phyloP scores from a whole-genome alignment of 2,797 vertebrate genomes.

The Acrossocheilus fasciatus region DNA sequence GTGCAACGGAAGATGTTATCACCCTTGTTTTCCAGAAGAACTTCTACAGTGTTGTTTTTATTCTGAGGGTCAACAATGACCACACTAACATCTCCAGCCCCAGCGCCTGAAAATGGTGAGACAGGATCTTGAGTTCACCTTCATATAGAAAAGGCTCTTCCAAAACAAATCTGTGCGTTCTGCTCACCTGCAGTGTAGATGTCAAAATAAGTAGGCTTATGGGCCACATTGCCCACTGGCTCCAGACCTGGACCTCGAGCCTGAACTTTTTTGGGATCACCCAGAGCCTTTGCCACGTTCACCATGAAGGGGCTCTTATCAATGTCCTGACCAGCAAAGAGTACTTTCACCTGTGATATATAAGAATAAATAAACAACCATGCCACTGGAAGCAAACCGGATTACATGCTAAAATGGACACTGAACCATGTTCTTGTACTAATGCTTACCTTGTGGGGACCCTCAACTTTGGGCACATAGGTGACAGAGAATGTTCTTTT shows the following conservation, averaged over 20 bases:
- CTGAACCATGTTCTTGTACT: background rate
- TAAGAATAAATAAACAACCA: background rate
- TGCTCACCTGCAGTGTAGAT: slow-evolving; percentile 94
- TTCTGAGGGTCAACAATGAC: slow-evolving; percentile 94
- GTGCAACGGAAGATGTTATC: slow-evolving; percentile 95
- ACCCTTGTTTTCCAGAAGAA: slow-evolving; percentile 93
- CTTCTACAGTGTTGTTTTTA: slow-evolving; percentile 91
- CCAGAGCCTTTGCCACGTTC: slow-evolving; percentile 87
- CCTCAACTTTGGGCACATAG: slow-evolving; percentile 93
- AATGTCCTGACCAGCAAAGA: slow-evolving; percentile 96
- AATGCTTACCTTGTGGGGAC: slow-evolving; percentile 89
- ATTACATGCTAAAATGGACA: background rate
- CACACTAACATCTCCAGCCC: slow-evolving; percentile 91
- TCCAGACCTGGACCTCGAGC: slow-evolving; percentile 94
- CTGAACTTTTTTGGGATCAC: slow-evolving; percentile 91
- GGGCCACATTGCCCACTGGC: slow-evolving; percentile 88
- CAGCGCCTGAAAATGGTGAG: slow-evolving; percentile 82
- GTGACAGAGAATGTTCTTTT: slow-evolving; percentile 89
- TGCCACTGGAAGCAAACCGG: background rate
- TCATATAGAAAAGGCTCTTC: background rate
- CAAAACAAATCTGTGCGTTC: background rate
- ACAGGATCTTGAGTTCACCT: background rate
- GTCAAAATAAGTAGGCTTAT: slow-evolving; percentile 96
- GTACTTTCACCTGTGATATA: slow-evolving; percentile 88
- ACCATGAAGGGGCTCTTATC: slow-evolving; percentile 93